Conservation (phyloP, 2,888 invertebrate species). For the Petrolisthes cinctipes region DNA sequence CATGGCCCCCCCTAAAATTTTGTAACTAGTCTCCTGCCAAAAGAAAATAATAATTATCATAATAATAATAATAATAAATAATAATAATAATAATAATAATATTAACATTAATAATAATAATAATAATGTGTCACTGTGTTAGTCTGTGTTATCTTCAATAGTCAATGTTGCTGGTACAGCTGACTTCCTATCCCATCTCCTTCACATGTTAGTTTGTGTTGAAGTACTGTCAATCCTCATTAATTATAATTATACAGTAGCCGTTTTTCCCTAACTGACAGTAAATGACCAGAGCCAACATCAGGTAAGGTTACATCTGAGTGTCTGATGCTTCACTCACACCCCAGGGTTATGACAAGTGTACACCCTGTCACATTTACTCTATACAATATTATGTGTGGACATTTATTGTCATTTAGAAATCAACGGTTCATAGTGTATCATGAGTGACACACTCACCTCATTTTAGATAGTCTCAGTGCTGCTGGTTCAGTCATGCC, state of each 20-base stretch:
- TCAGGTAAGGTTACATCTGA: too few relatives aligned
- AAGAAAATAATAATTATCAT: conserved; percentile 6
- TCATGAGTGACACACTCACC: conserved; percentile 30
- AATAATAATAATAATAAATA: neutral
- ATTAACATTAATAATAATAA: neutral
- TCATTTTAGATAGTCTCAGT: conserved; percentile 15
- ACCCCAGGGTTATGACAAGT: too few relatives aligned
- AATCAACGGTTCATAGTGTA: neutral
- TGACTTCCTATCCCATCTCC: conserved; percentile 6
- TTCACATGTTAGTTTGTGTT: conserved; percentile 25
- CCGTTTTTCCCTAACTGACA: too few relatives aligned
- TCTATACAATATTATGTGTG: too few relatives aligned
- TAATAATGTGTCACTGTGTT: conserved; percentile 20
- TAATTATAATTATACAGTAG: neutral
- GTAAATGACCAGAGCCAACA: too few relatives aligned
- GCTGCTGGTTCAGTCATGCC: conserved; percentile 38
- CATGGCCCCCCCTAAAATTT: neutral
- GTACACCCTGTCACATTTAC: too few relatives aligned
- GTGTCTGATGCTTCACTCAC: too few relatives aligned
- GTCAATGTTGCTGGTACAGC: conserved; percentile 43
- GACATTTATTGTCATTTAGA: too few relatives aligned
- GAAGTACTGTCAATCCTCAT: conserved; percentile 26
- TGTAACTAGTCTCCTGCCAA: conserved; percentile 18
- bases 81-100: neutral
- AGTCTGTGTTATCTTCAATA: conserved; percentile 38